Conservation (phyloP, 2,888 invertebrate species). For the Idaea dimidiata region DNA sequence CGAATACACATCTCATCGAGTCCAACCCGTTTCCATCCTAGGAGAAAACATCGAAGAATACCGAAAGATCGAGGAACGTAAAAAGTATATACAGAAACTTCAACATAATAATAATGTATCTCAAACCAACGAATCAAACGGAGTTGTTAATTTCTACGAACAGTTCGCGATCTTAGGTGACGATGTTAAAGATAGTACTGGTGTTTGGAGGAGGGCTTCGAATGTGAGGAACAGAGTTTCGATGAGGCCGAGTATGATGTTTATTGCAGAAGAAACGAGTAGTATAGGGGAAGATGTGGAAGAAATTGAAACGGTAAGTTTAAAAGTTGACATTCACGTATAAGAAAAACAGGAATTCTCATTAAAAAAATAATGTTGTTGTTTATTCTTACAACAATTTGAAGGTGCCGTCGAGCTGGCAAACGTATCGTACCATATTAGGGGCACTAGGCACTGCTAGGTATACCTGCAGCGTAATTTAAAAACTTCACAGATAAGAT, state of each 20-base stretch:
- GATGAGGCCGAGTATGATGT: conserved; percentile 63
- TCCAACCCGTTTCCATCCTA: conserved; percentile 29
- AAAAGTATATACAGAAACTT: conserved; percentile 15
- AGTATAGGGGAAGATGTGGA: conserved; percentile 49
- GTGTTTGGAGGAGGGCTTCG: conserved; percentile 46
- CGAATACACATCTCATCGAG: conserved; percentile 46
- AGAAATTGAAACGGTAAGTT: conserved; percentile 63
- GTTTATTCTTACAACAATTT: no score
- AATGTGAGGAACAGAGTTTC: conserved; percentile 59
- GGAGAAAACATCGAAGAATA: conserved; percentile 51
- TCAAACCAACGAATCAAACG: conserved; percentile 19
- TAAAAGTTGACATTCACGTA: not conserved
- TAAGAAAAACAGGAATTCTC: no score
- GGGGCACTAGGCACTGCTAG: no score
- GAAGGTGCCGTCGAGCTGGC: no score
- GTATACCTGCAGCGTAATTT: no score
- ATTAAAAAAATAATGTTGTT: no score
- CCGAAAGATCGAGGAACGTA: conserved; percentile 49
- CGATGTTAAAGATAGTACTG: conserved; percentile 49
- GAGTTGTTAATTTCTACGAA: conserved; percentile 67
- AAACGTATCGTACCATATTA: no score
- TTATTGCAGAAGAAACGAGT: conserved; percentile 64
- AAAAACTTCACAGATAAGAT: no score
- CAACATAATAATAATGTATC: conserved; percentile 10
- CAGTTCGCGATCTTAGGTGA: conserved; percentile 66